Conservation (phyloP, 2,888 invertebrate species). For the Lathronympha strigana region DNA sequence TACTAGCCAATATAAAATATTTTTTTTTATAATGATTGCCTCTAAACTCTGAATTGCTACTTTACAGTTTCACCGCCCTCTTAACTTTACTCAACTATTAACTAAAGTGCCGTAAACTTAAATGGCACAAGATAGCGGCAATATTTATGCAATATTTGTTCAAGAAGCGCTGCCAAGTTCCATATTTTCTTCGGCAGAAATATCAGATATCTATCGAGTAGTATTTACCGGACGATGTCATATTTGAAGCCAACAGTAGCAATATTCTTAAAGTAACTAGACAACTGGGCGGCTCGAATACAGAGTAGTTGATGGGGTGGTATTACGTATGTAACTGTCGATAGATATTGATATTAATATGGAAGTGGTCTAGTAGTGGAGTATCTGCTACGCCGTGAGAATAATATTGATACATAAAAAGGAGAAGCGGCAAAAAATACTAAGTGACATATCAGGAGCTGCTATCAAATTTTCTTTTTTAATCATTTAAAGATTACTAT, state of each 20-base stretch:
- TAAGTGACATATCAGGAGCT: no score
- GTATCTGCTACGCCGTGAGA: no score
- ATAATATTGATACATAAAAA: no score
- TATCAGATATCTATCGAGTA: conserved; percentile 48
- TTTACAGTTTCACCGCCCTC: background rate
- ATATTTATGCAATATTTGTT: conserved; percentile 32
- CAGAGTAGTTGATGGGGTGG: conserved; percentile 59
- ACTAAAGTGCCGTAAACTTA: conserved; percentile 11
- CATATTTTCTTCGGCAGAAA: conserved; percentile 47
- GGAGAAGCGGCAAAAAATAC: no score
- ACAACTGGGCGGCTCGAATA: conserved; percentile 71
- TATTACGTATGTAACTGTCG: conserved; percentile 52
- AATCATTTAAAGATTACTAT: no score
- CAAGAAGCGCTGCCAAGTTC: conserved; percentile 47
- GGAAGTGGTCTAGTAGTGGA: no score
- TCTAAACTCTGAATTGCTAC: background rate
- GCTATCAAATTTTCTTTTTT: no score
- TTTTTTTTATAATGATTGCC: no score
- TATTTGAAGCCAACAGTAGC: conserved; percentile 65
- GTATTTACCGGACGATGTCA: conserved; percentile 50
- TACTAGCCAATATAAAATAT: no score
- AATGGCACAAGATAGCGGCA: conserved; percentile 9
- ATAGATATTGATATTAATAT: conserved; percentile 9
- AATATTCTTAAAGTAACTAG: conserved; percentile 71
- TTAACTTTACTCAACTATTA: conserved; percentile 4